Conservation (phyloP, 2,113 vertebrate genomes). For the Corythornis madagascariensis region DNA sequence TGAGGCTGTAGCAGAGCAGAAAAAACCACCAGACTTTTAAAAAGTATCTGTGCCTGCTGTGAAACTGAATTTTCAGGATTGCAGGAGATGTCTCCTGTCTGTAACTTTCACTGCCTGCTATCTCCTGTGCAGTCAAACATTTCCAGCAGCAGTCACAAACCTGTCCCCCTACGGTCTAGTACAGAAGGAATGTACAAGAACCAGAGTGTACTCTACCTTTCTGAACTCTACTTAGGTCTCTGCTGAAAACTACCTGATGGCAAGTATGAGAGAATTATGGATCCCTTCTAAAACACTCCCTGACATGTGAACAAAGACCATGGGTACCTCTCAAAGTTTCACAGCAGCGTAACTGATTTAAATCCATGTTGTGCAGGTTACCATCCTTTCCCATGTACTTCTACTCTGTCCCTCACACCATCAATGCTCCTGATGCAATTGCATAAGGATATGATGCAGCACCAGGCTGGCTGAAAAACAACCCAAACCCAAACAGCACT, state of each 20-base stretch:
- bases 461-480: background rate
- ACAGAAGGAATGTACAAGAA: background rate
- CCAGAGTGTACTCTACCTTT: background rate
- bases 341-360: background rate
- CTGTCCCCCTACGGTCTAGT: background rate
- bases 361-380: background rate
- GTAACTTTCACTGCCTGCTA: background rate
- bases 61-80: background rate
- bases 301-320: background rate
- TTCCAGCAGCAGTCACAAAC: background rate
- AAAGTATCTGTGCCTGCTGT: conserved; percentile 22
- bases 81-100: background rate
- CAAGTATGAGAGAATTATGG: background rate
- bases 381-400: background rate
- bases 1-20: background rate
- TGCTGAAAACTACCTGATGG: background rate
- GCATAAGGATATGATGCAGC: background rate
- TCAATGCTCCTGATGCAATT: background rate
- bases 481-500: background rate
- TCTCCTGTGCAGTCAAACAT: background rate
- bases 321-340: background rate
- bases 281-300: background rate
- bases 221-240: background rate
- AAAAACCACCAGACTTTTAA: background rate
- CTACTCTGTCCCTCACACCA: background rate